phyloP scores from a whole-genome alignment of 2,113 vertebrate species.

The Aleadryas rufinucha region DNA sequence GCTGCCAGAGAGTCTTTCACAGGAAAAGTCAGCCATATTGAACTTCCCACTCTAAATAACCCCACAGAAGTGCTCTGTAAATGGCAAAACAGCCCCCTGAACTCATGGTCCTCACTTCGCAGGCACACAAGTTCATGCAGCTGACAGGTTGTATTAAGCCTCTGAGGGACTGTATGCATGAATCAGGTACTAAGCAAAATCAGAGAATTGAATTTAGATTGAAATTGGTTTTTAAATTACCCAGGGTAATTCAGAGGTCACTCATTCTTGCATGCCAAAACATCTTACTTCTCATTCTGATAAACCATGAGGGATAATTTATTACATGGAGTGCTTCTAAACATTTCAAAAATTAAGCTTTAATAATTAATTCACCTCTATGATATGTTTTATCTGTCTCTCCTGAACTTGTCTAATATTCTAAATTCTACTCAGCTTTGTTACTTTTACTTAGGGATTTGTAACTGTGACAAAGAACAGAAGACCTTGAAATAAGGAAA shows the following conservation, averaged over 20 bases:
- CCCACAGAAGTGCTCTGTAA: neutral
- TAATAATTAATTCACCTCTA: neutral
- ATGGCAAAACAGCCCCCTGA: neutral
- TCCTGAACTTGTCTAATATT: neutral
- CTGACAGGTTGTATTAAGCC: neutral
- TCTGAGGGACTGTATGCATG: neutral
- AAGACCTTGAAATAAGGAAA: conserved; percentile 20
- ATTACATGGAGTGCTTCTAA: neutral
- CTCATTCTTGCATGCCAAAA: neutral
- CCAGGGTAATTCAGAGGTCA: neutral
- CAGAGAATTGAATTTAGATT: neutral
- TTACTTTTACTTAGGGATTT: neutral
- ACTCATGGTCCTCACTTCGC: neutral
- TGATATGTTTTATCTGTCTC: neutral
- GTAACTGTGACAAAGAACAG: neutral
- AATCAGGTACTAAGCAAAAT: neutral
- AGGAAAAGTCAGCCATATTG: neutral
- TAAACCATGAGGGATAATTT: neutral
- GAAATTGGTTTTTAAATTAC: conserved; percentile 15
- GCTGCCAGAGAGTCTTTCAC: neutral
- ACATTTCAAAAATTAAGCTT: neutral
- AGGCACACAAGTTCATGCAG: neutral
- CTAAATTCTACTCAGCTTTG: neutral
- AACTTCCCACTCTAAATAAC: neutral
- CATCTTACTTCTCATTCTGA: neutral